phyloP scores from a whole-genome alignment of 2,888 invertebrate species.

The Archips xylosteana region DNA sequence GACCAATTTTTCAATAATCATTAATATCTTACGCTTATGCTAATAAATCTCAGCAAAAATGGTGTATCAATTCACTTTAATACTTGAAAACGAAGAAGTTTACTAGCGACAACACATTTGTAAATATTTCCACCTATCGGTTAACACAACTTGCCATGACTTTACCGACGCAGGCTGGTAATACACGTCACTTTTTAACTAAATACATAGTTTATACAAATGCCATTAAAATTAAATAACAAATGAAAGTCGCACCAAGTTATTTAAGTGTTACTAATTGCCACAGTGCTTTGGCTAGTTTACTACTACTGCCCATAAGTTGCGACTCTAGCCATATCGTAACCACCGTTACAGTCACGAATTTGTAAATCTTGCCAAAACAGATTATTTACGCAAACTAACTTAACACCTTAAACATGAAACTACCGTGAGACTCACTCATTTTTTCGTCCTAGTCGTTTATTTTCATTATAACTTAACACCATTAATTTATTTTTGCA shows the following conservation, averaged over 20 bases:
- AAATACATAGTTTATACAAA: not conserved
- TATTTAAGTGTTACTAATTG: constrained; percentile 15
- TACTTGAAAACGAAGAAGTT: not conserved
- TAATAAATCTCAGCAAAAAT: constrained; percentile 10
- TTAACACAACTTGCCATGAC: not conserved
- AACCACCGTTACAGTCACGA: not conserved
- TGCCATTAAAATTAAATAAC: not conserved
- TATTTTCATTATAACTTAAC: not conserved
- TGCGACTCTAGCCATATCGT: constrained; percentile 15
- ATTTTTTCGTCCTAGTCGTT: no score
- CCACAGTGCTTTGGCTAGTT: constrained; percentile 27
- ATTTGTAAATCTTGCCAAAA: not conserved
- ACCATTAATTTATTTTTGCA: not conserved
- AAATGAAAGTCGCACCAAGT: not conserved
- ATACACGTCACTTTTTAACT: not conserved
- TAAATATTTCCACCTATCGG: constrained; percentile 16
- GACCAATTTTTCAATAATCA: constrained; percentile 10
- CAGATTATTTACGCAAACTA: not conserved
- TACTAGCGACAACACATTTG: not conserved
- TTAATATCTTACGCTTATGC: not conserved
- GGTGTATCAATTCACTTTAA: not conserved
- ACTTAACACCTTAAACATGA: no score
- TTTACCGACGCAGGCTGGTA: not conserved
- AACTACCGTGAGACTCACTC: no score
- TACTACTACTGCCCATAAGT: constrained; percentile 10